Base-by-base conservation (phyloP, 1,140 invertebrate species). In the Leptinotarsa undecemlineata region DNA sequence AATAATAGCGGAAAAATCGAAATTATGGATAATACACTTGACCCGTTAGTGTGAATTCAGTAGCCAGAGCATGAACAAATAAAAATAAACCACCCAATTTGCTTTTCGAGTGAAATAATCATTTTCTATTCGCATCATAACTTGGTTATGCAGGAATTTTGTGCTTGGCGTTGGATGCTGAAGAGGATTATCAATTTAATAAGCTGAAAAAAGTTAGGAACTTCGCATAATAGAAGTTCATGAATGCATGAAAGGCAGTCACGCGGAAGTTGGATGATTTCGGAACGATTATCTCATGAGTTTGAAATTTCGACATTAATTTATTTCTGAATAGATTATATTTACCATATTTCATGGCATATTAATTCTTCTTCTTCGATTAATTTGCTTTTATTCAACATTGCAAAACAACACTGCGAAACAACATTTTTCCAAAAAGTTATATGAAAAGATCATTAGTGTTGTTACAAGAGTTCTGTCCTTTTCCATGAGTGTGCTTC, bases 151-250 rank as follows among this genome's bases (percentile, higher is more conserved):
- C 26, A 6, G 26, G 26, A 33, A n/a, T 57, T 57, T 57, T 57
- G 14, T n/a, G n/a, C n/a, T 57, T 57, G 14, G n/a, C 14, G 15
- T 57, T 57, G 51, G 51, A 57, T n/a, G 14, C 51, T n/a, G 15
- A 57, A n/a, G 14, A 57, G 51, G 51, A 57, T 57, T 57, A 57
- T 57, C 14, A 57, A 57, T n/a, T 57, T n/a, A 57, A 57, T 57
- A 57, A 57, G 51, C 51, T n/a, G 51, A n/a, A 57, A 57, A 57
- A 57, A 57, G 51, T 57, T 17, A 57, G 51, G 14, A 57, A 57
- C 51, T 57, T n/a, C 51, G 15, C 51, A 57, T 33, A 33, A 33
- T 33, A 33, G 26, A 4, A 33, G 26, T 33, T 33, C 26, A 33
- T 33, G 26, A 33, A 33, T 33, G 26, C 26, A 57, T 57, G 51